Evolutionary conservation across 2,888 invertebrate species (phyloP), one percentile per base, ranked within the genome.

Genomic region (Unio delphinus): DNA sequence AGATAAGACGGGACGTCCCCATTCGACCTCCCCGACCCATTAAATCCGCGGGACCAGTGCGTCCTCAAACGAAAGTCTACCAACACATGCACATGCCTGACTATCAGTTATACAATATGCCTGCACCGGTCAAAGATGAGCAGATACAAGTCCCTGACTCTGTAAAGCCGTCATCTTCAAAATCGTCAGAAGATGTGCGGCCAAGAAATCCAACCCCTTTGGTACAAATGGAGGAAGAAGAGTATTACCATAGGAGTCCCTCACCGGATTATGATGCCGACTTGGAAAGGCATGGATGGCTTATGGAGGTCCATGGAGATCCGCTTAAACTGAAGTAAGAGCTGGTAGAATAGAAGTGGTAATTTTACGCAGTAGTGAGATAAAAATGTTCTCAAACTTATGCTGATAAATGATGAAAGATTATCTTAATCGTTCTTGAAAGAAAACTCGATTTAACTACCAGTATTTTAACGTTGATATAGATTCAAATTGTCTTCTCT

Each of bases 271-370:
- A 86, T 67, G 81, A 86, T 23, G 73, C 72, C 56, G 78, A 84
- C 62, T 71, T 81, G 67, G 78, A 80, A 61, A 86, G 81, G 67
- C 82, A 85, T 72, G 88, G 88, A 18, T 89, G 89, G 89, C 74
- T 83, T 68, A 82, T 86, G 77, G 84, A 88, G 68, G 79, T 88
- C 4, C 88, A 83, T 26, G 88, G 87, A 0, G 86, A 88, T 73
- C 88, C 88, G 6, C 75, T 84, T n/a, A 77, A 81, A 67, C 67
- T 88, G 30, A 88, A 88, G 88, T 88, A 80, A 82, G 86, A 75
- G 26, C n/a, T 45, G 15, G 20, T 54, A 30, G 23, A 30, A 20
- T 4, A 45, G n/a, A 34, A 34, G 34, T 34, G 34, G 7, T 34
- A 34, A 34, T 34, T 34, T 11, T 45, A 45, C 45, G 11, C 11